Base-by-base conservation (phyloP, 2,888 invertebrate genomes). In the Alsophila aescularia region DNA sequence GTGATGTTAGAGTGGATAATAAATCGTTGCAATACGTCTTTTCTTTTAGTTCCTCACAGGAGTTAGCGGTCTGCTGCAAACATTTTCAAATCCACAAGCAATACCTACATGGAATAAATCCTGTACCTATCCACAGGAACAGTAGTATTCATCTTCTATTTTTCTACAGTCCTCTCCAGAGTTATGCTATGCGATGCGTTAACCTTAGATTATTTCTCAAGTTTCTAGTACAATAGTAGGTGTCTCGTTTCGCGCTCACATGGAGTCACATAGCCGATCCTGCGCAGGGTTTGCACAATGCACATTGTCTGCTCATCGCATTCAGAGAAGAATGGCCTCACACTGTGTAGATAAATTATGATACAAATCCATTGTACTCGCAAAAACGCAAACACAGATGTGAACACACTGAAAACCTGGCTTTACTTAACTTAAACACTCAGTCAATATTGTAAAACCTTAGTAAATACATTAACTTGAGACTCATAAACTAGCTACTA, bases 221-320 rank as follows among this genome's bases (percentile, higher is more conserved):
- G 2, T 29, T 29, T 10, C 14, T 27, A 51, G 43, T 37, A 51
- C 43, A 56, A 62, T 53, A 58, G 81, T 32, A n/a, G 41, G 45
- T 56, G 32, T 86, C 81, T 77, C 67, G 79, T 86, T 87, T 81
- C 55, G 21, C 31, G 44, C 40, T 50, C 85, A 77, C 64, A 52
- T 55, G 64, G 48, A 69, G 60, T 68, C 69, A 71, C 66, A 73
- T 71, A 15, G 21, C 70, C 24, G 40, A 31, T 41, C 49, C 52
- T 73, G 74, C 66, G 69, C 72, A 63, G 67, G 70, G 71, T 66
- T 76, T 69, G 72, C 75, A 89, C 88, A 89, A 90, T 89, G 82
- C 74, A 80, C 81, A 90, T 87, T 90, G 90, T 81, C 66, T 81
- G 72, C 73, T 72, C 67, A 68, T 70, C 70, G 72, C 70, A 71